Conservation (phyloP, 2,888 invertebrate species). For the Lasioglossum leucozonium region DNA sequence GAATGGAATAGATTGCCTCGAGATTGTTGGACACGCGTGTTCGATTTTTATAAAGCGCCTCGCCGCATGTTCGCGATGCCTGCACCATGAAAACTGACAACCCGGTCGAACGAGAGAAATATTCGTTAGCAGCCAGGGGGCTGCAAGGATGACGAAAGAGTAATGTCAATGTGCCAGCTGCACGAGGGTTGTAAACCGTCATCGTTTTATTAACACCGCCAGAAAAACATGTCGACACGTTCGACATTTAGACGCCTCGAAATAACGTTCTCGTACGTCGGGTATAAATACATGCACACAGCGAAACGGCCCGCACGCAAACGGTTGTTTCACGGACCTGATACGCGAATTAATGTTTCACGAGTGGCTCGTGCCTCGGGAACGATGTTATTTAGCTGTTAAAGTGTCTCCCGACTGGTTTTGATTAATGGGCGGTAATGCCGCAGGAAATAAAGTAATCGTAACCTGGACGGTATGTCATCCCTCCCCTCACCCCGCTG, state of each 20-base stretch:
- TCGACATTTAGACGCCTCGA: slow-evolving; percentile 21
- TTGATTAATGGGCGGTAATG: not conserved
- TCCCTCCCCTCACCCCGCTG: too few relatives aligned
- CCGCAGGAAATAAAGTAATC: slow-evolving; percentile 2
- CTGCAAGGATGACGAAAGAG: not conserved
- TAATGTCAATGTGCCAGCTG: not conserved
- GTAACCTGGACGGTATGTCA: not conserved
- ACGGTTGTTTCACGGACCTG: slow-evolving; percentile 20
- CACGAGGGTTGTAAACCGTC: slow-evolving; percentile 28
- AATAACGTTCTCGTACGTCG: slow-evolving; percentile 32
- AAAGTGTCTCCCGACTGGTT: not conserved
- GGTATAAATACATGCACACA: too few relatives aligned
- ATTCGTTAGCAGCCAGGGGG: not conserved
- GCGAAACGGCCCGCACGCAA: slow-evolving; percentile 16
- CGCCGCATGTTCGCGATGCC: not conserved
- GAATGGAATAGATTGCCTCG: not conserved
- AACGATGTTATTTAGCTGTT: not conserved
- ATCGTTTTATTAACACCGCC: slow-evolving; percentile 27
- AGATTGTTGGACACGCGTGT: not conserved
- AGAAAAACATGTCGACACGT: slow-evolving; percentile 16
- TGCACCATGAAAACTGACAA: not conserved
- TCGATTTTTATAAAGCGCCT: not conserved
- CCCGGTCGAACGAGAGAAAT: not conserved
- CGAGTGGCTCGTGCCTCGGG: not conserved
- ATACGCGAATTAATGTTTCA: slow-evolving; percentile 26